These are phyloP conservation scores for Sarcoramphus papa DNA, from an alignment of 2,797 vertebrate species.

Conservation along the genomic window DNA sequence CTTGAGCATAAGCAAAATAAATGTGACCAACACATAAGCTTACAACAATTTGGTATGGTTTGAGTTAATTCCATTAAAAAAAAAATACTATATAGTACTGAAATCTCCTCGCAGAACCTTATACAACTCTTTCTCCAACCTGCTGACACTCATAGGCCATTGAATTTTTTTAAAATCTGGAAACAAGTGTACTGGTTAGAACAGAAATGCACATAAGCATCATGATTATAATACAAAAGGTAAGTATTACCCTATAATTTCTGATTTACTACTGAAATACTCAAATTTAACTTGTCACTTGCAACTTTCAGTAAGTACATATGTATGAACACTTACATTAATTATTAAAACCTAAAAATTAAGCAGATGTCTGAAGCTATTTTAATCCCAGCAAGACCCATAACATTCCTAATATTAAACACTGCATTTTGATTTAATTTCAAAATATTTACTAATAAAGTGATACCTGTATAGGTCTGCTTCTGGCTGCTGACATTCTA, in stretches of 20 bases:
- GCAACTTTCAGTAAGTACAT: not conserved
- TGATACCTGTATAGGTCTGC: slow-evolving; percentile 93
- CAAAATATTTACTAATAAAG: not conserved
- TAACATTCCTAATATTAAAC: not conserved
- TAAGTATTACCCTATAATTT: not conserved
- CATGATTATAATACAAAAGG: not conserved
- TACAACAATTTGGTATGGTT: not conserved
- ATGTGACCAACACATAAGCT: not conserved
- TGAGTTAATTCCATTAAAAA: not conserved
- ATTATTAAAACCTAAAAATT: not conserved
- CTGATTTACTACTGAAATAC: not conserved
- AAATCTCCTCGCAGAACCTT: not conserved
- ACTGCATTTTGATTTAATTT: not conserved
- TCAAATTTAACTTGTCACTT: not conserved
- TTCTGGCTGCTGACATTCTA: slow-evolving; percentile 97
- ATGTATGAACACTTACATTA: not conserved
- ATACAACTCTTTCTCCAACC: not conserved
- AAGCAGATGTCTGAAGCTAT: not conserved
- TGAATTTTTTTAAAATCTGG: not conserved
- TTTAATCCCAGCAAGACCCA: not conserved
- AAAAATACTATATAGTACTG: not conserved
- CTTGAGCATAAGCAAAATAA: not conserved
- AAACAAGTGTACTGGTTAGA: not conserved
- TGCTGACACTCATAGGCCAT: not conserved
- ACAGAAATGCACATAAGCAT: not conserved